Evolutionary conservation across 2,113 vertebrate species (phyloP), one percentile per base, ranked within the genome.

Genomic region (Gymnorhina tibicen): DNA sequence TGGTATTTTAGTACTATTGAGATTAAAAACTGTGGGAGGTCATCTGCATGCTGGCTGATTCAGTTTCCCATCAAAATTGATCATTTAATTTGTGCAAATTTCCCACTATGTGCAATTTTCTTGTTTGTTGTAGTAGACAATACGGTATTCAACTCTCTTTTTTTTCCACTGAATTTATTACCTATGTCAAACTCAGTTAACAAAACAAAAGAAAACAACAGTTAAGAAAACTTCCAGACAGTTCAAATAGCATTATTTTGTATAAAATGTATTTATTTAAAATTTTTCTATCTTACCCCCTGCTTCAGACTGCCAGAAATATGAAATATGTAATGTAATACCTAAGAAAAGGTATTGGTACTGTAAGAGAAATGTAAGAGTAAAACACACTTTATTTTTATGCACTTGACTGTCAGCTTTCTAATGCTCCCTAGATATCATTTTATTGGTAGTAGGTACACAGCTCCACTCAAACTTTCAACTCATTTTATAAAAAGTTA

Each of bases 401-500:
- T 35, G 77, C 67, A 92, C 89, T 87, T 77, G 50, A 92, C 42
- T 92, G 56, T 81, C 70, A 91, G 52, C 64, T 94, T 85, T 91
- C 75, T 70, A 89, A 58, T 56, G 93, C 86, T 95, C 92, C 94
- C 83, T 78, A 95, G 55, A 49, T 47, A 95, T 55, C 85, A 70
- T 67, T 92, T 93, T 69, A 87, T 64, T 76, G 73, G 46, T 42
- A 95, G 66, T 2, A 91, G 75, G 17, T 70, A 85, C 66, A 76
- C 15, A 23, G 46, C 47, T 88, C 72, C 92, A 97, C 91, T 94
- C 88, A 92, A 94, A 93, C 73, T 93, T 91, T 47, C 64, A 91
- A 92, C 84, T 66, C 46, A 66, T 74, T 94, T 90, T 98, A 97
- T 89, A 98, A 98, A 97, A 97, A 98, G 97, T 94, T 98, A 98